Percentiles rank a stretch among this genome's conserved stretches.
These are phyloP conservation scores for Amphipyra berbera DNA, from an alignment of 2,888 invertebrate genomes.

Conservation along the genomic window DNA sequence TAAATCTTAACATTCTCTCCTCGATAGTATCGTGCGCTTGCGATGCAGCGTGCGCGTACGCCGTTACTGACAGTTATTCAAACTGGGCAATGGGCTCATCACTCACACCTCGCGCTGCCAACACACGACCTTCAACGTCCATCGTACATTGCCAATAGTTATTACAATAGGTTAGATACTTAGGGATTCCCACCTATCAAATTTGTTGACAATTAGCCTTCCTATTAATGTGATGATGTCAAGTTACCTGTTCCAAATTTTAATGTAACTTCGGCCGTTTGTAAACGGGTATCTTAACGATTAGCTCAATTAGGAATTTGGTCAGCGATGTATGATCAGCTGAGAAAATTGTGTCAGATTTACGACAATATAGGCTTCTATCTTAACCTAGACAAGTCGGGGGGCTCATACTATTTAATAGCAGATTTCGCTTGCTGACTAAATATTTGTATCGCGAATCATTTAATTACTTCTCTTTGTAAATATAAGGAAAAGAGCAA, in stretches of 20 bases:
- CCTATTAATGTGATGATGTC: slow-evolving; percentile 16
- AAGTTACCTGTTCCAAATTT: slow-evolving; percentile 24
- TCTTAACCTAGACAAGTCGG: no score
- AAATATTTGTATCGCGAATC: no score
- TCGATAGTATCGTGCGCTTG: slow-evolving; percentile 43
- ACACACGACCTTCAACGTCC: slow-evolving; percentile 23
- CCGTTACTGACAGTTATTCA: slow-evolving; percentile 69
- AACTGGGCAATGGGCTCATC: slow-evolving; percentile 59
- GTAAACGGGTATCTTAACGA: no score
- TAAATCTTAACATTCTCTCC: slow-evolving; percentile 34
- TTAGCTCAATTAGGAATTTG: no score
- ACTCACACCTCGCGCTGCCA: slow-evolving; percentile 23
- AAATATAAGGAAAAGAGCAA: no score
- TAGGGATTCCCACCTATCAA: slow-evolving; percentile 32
- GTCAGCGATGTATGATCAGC: no score
- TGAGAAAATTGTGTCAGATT: no score
- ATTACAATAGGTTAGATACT: slow-evolving; percentile 26
- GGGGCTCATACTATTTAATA: no score
- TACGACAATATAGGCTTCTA: no score
- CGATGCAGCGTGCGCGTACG: slow-evolving; percentile 57
- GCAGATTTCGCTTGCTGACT: no score
- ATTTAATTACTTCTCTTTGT: no score
- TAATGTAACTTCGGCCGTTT: not conserved
- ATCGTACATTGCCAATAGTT: slow-evolving; percentile 11
- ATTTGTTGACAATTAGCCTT: slow-evolving; percentile 1